Conservation (phyloP, 2,888 invertebrate species). For the Nineta flava region DNA sequence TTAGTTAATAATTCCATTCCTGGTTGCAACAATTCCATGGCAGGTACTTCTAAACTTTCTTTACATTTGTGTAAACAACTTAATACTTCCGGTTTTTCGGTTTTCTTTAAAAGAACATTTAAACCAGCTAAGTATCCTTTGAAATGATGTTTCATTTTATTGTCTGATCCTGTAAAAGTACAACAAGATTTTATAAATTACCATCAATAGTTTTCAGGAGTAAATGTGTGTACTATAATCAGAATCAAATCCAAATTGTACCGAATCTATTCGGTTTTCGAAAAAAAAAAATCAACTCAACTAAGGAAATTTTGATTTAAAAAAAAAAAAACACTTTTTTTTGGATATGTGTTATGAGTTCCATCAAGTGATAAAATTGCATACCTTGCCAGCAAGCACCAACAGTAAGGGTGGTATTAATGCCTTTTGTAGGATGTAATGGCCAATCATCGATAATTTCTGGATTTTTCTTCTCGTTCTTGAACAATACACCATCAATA, state of each 20-base stretch:
- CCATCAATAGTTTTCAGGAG: neutral
- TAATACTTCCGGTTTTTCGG: conserved; percentile 57
- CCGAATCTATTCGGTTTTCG: too few relatives aligned
- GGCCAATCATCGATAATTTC: conserved; percentile 99
- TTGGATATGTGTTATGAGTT: too few relatives aligned
- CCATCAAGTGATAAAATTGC: too few relatives aligned
- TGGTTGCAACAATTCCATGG: conserved; percentile 56
- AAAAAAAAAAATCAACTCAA: too few relatives aligned
- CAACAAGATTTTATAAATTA: conserved; percentile 1
- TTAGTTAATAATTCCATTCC: conserved; percentile 64
- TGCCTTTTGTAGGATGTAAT: conserved; percentile 83
- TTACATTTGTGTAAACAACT: conserved; percentile 68
- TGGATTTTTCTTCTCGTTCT: conserved; percentile 60
- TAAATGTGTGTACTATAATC: too few relatives aligned
- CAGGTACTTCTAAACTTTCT: conserved; percentile 63
- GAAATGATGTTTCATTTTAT: conserved; percentile 80
- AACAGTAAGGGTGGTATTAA: conserved; percentile 83
- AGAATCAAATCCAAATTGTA: too few relatives aligned
- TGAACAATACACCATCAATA: conserved; percentile 68
- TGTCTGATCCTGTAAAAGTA: conserved; percentile 52
- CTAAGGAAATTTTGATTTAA: too few relatives aligned
- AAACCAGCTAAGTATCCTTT: conserved; percentile 80
- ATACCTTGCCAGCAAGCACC: conserved; percentile 92
- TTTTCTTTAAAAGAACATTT: conserved; percentile 58
- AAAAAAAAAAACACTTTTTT: too few relatives aligned